Conservation (phyloP, 2,113 vertebrate species). For the Austrofundulus limnaeus region DNA sequence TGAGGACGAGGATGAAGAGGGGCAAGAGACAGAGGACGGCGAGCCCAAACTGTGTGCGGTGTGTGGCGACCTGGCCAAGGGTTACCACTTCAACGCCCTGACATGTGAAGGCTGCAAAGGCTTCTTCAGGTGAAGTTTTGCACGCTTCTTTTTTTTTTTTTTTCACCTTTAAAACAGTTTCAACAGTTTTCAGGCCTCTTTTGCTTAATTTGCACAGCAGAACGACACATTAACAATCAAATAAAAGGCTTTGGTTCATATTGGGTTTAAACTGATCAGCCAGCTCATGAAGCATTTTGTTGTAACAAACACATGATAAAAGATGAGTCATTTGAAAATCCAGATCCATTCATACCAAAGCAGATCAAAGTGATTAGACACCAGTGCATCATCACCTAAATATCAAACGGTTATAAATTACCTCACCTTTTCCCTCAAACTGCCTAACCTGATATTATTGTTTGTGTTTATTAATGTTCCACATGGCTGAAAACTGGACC, state of each 20-base stretch:
- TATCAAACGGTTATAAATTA: background rate
- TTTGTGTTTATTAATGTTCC: background rate
- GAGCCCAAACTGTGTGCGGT: conserved; percentile 45
- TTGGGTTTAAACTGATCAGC: too few relatives aligned
- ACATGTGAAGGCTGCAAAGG: conserved; percentile 65
- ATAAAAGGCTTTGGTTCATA: too few relatives aligned
- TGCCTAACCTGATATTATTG: background rate
- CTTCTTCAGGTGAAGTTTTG: conserved; percentile 58
- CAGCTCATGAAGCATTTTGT: too few relatives aligned
- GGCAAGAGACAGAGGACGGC: conserved; percentile 19
- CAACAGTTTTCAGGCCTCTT: too few relatives aligned
- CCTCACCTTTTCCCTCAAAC: background rate
- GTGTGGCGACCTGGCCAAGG: conserved; percentile 59
- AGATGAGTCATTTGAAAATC: background rate
- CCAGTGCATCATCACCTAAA: background rate
- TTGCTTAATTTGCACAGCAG: too few relatives aligned
- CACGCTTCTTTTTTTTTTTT: too few relatives aligned
- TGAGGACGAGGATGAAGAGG: conserved; percentile 17
- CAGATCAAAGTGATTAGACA: background rate
- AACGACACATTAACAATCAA: too few relatives aligned
- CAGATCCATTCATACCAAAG: background rate
- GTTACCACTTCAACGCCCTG: conserved; percentile 60
- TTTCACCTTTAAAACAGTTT: too few relatives aligned
- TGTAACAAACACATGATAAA: too few relatives aligned
- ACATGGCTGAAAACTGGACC: background rate